Evolutionary conservation across 2,888 invertebrate genomes (phyloP), one percentile per base, ranked within the genome.

Genomic region (Melanotus villosus): DNA sequence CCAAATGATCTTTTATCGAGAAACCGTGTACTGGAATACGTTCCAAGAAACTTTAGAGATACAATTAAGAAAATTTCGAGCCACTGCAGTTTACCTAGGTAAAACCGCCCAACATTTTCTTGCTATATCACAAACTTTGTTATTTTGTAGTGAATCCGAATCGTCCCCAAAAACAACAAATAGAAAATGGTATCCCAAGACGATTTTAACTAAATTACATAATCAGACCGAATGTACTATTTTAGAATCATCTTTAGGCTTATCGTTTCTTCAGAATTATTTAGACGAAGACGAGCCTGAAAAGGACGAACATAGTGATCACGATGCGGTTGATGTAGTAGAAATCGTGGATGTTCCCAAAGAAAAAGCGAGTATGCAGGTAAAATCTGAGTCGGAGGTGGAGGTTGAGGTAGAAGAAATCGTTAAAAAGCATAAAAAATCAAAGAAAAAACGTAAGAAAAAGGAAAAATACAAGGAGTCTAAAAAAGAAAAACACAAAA

Each of bases 191-290:
- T 83, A 75, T 65, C 75, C 77, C 7, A 82, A 80, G 76, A 32
- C 23, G 4, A 56, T 68, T 2, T 79, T 82, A 78, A 77, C 68
- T 57, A 77, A 75, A 54, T 32, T 72, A 1, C 76, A 76, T 5
- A 71, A 69, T 10, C 65, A 71, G 18, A 74, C 76, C 0, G 80
- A 81, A 62, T 80, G 80, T 23, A 80, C 80, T 74, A 34, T 82
- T 16, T 65, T 82, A 36, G 83, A 84, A 75, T 80, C 77, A 12
- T 83, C 83, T 0, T 76, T 83, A 5, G 82, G 83, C 10, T 74
- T 84, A 30, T 81, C 82, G 1, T 81, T 84, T 63, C 79, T 84
- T 50, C 83, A 83, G 74, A 80, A 59, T 57, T 84, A 84, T 70
- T 80, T 81, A 0, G 83, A 82, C 45, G 82, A 80, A 59, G 82